Percentiles rank a stretch among this genome's conserved stretches.
Conservation (phyloP, 2,797 vertebrate species). For the Takifugu ocellatus region DNA sequence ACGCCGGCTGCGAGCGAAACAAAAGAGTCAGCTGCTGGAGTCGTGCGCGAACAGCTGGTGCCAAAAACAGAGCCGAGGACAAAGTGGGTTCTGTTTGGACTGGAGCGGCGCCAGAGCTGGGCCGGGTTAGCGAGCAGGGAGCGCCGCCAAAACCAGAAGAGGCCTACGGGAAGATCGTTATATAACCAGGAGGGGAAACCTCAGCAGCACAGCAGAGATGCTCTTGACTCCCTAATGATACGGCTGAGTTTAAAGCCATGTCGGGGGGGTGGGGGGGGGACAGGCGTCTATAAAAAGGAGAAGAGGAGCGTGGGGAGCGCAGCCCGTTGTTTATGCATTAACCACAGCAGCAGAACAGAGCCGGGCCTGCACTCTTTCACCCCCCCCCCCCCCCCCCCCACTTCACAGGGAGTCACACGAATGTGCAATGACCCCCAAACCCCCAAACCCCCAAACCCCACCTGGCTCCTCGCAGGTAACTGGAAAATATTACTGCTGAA, state of each 20-base stretch:
- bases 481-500: slow-evolving; percentile 25
- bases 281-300: slow-evolving; percentile 68
- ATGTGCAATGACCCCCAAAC: slow-evolving; percentile 15
- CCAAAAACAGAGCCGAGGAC: slow-evolving; percentile 76
- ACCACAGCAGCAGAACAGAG: slow-evolving; percentile 32
- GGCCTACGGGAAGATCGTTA: slow-evolving; percentile 73
- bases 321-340: slow-evolving; percentile 57
- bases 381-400: slow-evolving; percentile 7
- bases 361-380: slow-evolving; percentile 24
- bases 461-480: slow-evolving; percentile 23
- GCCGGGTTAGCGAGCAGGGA: slow-evolving; percentile 63
- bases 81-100: slow-evolving; percentile 79
- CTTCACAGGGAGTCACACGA: slow-evolving; percentile 21
- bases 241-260: slow-evolving; percentile 57
- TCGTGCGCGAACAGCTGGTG: slow-evolving; percentile 77
- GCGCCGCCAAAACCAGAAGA: slow-evolving; percentile 60
- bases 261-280: slow-evolving; percentile 54
- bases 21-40: slow-evolving; percentile 80
- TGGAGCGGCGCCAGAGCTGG: slow-evolving; percentile 70
- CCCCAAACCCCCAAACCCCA: slow-evolving; percentile 4
- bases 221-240: slow-evolving; percentile 72
- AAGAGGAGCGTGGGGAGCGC: slow-evolving; percentile 47
- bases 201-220: slow-evolving; percentile 67
- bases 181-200: slow-evolving; percentile 73
- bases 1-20: slow-evolving; percentile 64